Evolutionary conservation across 1,140 invertebrate species (phyloP), one percentile per base, ranked within the genome.

Genomic region (Idris sp.): DNA sequence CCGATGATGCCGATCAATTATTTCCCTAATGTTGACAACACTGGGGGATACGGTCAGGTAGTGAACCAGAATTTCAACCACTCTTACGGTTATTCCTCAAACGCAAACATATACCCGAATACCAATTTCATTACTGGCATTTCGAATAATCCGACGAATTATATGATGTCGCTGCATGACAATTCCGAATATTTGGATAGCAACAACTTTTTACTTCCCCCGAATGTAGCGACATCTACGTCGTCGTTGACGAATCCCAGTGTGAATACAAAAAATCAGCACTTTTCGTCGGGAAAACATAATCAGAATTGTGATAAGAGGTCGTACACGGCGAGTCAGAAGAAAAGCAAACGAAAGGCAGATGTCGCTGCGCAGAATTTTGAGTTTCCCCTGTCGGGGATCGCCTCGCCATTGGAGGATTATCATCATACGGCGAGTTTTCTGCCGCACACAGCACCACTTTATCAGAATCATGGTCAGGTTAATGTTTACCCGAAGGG

Each of bases 21-120:
- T 40, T 85, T 88, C n/a, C 77, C 86, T 0, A 87, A 85, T 15
- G 74, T 84, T 0, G 84, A 84, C 0, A 84, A 87, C 4, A 77
- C 81, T 3, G 77, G 78, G 0, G 79, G 84, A 7, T 87, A 87
- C 9, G 81, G 86, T 0, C 85, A 87, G 69, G 79, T 85, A 13
- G 83, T 86, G 1, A 88, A 88, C 56, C 86, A 88, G 13, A 88
- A 87, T 33, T 87, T 88, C 22, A 88, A 88, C 49, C 82, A 81
- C 16, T 82, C 86, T 0, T 88, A 88, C 35, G 69, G 81, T 0
- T 88, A 88, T 30, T 82, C 86, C 0, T 83, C 86, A 0, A 88
- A 87, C n/a, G 76, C 86, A 0, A 86, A 87, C 44, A 88, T 87
- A 16, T 88, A 88, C 69, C 83, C 86, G 0, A 81, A 83, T 0